Evolutionary conservation across 2,888 invertebrate species (phyloP).

Genomic region (Agrotis puta): DNA sequence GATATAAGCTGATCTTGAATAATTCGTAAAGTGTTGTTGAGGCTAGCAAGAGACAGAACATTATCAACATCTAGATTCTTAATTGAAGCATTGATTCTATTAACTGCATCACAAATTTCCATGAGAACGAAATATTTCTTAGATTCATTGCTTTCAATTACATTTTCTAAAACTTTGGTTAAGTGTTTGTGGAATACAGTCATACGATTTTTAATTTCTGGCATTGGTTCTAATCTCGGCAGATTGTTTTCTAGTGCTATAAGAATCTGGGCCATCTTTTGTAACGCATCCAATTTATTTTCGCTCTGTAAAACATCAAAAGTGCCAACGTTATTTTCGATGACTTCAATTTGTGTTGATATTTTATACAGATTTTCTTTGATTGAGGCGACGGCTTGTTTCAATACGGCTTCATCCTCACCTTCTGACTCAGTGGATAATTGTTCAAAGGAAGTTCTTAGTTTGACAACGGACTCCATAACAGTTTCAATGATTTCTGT

Average conservation of each 20-base stretch:
- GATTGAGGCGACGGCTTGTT: constrained; percentile 76
- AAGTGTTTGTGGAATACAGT: constrained; percentile 87
- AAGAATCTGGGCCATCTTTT: constrained; percentile 87
- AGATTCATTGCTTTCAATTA: constrained; percentile 88
- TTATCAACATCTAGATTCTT: constrained; percentile 78
- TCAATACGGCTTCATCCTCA: constrained; percentile 76
- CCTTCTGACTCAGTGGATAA: constrained; percentile 76
- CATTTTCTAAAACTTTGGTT: constrained; percentile 90
- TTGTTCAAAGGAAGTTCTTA: constrained; percentile 91
- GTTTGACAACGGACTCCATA: constrained; percentile 92
- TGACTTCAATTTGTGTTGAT: constrained; percentile 76
- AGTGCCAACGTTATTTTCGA: constrained; percentile 79
- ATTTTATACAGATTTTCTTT: constrained; percentile 82
- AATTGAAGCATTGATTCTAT: constrained; percentile 80
- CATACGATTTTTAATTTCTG: constrained; percentile 78
- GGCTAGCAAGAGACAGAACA: constrained; percentile 77
- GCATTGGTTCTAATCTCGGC: constrained; percentile 75
- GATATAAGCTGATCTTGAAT: constrained; percentile 78
- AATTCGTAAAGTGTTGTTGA: constrained; percentile 81
- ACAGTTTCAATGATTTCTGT: constrained; percentile 92
- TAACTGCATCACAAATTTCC: constrained; percentile 84
- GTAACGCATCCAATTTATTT: constrained; percentile 84
- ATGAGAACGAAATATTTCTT: constrained; percentile 82
- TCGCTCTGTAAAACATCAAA: constrained; percentile 86
- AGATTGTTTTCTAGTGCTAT: constrained; percentile 85